These are phyloP conservation scores for Cryptoleucopteryx plumbea DNA, from an alignment of 2,113 vertebrate genomes.

Conservation along the genomic window DNA sequence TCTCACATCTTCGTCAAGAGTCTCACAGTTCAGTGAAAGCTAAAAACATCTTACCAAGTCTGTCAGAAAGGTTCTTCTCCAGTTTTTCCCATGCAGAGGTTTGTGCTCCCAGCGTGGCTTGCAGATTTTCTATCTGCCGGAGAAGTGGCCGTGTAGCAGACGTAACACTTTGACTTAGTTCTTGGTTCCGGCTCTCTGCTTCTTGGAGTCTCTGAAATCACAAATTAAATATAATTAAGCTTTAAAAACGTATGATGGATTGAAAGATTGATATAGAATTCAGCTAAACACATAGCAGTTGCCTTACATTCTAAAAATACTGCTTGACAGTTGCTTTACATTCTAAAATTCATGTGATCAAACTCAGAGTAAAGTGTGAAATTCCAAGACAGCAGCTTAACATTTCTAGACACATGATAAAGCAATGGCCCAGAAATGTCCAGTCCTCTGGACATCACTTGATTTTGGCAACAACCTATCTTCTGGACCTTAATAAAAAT, in stretches of 20 bases:
- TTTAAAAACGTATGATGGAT: background rate
- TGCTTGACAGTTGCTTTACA: background rate
- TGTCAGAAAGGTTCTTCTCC: constrained; percentile 94
- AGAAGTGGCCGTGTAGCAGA: constrained; percentile 92
- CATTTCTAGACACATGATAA: background rate
- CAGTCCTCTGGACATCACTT: background rate
- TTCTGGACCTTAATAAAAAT: background rate
- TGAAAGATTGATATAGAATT: background rate
- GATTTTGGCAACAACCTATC: background rate
- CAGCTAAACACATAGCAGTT: background rate
- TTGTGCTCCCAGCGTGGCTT: constrained; percentile 89
- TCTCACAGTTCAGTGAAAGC: background rate
- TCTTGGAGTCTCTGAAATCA: constrained; percentile 89
- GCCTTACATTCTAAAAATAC: background rate
- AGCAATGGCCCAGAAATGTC: background rate
- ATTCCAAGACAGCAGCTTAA: background rate
- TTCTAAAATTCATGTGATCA: background rate
- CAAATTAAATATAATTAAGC: background rate
- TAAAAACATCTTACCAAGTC: constrained; percentile 79
- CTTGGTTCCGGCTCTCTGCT: constrained; percentile 92
- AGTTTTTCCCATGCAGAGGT: constrained; percentile 93
- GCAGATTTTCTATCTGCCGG: constrained; percentile 95
- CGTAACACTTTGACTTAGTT: constrained; percentile 92
- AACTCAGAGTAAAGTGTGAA: background rate
- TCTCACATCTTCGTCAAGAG: background rate